Evolutionary conservation across 2,888 invertebrate species (phyloP), one percentile per base, ranked within the genome.

Genomic region (Alviniconcha strummeri): DNA sequence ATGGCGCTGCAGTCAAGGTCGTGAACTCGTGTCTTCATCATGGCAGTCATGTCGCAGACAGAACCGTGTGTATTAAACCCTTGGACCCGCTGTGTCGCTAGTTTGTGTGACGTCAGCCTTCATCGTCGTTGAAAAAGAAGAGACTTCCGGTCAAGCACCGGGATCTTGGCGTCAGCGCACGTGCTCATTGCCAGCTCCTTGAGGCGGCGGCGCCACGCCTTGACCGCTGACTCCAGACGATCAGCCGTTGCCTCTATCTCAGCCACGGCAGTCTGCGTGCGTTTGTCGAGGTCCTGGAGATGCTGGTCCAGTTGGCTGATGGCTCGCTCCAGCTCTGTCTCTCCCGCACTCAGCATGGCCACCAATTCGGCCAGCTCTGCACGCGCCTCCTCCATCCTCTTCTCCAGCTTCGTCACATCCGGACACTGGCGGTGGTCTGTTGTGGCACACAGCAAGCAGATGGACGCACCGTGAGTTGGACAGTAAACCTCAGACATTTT

Each of bases 401-500:
- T 71, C 55, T 57, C 15, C 56, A 80, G 71, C 1, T 71, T 56
- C n/a, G 15, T 80, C n/a, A 80, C 80, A 0, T 71, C 71, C 1
- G 80, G 19, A 19, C 80, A 80, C 19, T 13, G 54, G 36, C 56
- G 55, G 19, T 80, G 80, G 4, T 55, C 17, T 11, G 80, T 17
- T 7, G 80, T 15, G 55, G 80, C 71, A 54, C 80, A 80, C 56
- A 80, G 13, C 36, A 17, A 1, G 71, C 80, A 80, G 71, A 80
- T 71, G 57, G 80, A 19, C 3, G 56, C 57, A 5, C n/a, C 17
- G 71, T 80, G 80, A 3, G 71, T 80, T 5, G n/a, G 15, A 9
- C 80, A 80, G 80, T 71, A 71, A 0, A 80, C 55, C 6, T 67
- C 11, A 15, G 55, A 71, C 3, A 15, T 55, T n/a, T 80, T 36